A percentile compares a stretch with the other conserved stretches of the same genome.
phyloP scores from a whole-genome alignment of 2,113 vertebrate species.

The Ammospiza caudacuta region DNA sequence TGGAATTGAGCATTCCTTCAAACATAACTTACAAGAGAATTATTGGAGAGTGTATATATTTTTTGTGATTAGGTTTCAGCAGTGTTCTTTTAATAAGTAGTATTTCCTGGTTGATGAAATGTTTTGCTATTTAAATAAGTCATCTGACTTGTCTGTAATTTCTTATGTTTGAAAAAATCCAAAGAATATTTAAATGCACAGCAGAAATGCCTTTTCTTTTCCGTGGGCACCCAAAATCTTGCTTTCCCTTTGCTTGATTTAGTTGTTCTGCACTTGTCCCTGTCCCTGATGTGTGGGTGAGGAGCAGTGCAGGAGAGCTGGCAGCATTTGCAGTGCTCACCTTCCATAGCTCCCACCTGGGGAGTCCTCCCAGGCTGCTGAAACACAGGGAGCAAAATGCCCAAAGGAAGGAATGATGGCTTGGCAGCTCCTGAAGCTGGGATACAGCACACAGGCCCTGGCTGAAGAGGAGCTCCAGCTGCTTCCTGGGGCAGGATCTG shows the following conservation, averaged over 20 bases:
- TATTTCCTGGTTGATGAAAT: background rate
- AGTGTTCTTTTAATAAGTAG: background rate
- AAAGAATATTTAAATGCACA: background rate
- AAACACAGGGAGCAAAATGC: background rate
- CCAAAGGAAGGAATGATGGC: background rate
- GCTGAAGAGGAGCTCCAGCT: background rate
- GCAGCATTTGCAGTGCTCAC: background rate
- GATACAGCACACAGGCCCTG: background rate
- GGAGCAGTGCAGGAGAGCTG: background rate
- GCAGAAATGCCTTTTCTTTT: background rate
- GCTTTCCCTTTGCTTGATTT: background rate
- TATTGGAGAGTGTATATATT: background rate
- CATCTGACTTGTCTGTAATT: background rate
- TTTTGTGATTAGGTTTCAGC: background rate
- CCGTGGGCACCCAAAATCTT: background rate
- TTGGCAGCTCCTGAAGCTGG: background rate
- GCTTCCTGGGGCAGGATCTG: background rate
- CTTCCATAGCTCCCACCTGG: fast-evolving
- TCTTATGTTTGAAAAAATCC: background rate
- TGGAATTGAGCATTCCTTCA: background rate
- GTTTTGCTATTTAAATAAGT: background rate
- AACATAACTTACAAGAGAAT: background rate
- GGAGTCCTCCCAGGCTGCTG: background rate
- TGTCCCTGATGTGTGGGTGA: background rate
- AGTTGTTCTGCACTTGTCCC: background rate